These are phyloP conservation scores for Ochropleura leucogaster DNA, from an alignment of 2,888 invertebrate genomes.

Conservation along the genomic window DNA sequence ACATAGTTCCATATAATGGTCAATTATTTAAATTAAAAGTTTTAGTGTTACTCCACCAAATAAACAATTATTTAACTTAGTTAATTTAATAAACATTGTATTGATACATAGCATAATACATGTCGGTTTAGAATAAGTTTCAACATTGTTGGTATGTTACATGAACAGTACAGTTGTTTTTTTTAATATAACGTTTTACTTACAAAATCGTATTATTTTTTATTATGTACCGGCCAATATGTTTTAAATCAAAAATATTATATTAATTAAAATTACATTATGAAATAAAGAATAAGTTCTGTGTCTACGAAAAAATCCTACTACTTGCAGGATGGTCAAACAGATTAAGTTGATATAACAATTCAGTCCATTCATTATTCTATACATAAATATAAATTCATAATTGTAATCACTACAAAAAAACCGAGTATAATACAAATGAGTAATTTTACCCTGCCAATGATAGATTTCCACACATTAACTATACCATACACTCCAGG, in stretches of 20 bases:
- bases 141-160: slow-evolving; percentile 62
- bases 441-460: slow-evolving; percentile 34
- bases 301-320: background rate
- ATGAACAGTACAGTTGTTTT: slow-evolving; percentile 62
- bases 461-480: slow-evolving; percentile 33
- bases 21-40: slow-evolving; percentile 53
- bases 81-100: slow-evolving; percentile 37
- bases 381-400: slow-evolving; percentile 10
- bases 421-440: slow-evolving; percentile 36
- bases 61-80: slow-evolving; percentile 52
- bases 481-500: background rate
- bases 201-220: slow-evolving; percentile 52
- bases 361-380: background rate
- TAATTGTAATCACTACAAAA: slow-evolving; percentile 1
- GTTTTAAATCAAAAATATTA: background rate
- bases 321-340: slow-evolving; percentile 8
- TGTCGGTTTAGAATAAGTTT: slow-evolving; percentile 53
- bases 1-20: slow-evolving; percentile 42
- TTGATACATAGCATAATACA: slow-evolving; percentile 39
- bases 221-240: slow-evolving; percentile 24
- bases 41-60: slow-evolving; percentile 53
- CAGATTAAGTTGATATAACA: background rate
- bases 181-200: slow-evolving; percentile 61
- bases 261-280: background rate
- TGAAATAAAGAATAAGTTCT: background rate